Base-by-base conservation (phyloP, 2,888 invertebrate genomes). In the Aphodius granarius region DNA sequence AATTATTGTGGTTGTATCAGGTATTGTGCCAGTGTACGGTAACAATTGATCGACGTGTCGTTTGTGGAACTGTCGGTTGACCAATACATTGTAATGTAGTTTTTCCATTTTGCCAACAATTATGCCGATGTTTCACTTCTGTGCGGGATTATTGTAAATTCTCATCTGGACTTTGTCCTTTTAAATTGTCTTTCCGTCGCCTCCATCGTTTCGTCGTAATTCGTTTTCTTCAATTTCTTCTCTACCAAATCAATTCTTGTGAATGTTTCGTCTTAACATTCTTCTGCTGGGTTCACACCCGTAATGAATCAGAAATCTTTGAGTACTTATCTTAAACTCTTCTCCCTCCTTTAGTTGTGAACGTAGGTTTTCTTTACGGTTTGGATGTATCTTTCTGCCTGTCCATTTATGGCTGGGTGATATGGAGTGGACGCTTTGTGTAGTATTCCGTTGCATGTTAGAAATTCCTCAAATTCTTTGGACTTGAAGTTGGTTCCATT, bases 371-470 rank as follows among this genome's bases (percentile, higher is more conserved):
- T 75, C 72, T 80, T 79, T 20, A 80, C 16, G 0, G 78, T 77
- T 76, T 79, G 76, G 9, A 80, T 75, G 64, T 79, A 81, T 13
- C 80, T 63, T 66, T 81, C 78, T 3, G 78, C 79, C 74, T 78
- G 76, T 5, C 78, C 79, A 74, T 82, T 82, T 9, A 78, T 79
- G 17, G 79, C 80, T 13, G 80, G 78, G 23, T 80, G 80, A 71
- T 79, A 80, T 0, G 79, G 79, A 16, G 80, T 79, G 19, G 77
- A 76, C 4, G 68, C 22, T 72, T 78, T 78, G 73, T 79, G 79
- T 62, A 65, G 64, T 62, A 80, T 79, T 15, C 79, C 77, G 73
- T 79, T 79, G 0, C 63, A 20, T 73, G 75, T 19, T n/a, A 78
- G 64, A 75, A 79, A 81, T n/a, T 23, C 18, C 75, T 80, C 22